Evolutionary conservation across 2,888 invertebrate species (phyloP), one percentile per base, ranked within the genome.

Genomic region (Pyrochroa serraticornis): DNA sequence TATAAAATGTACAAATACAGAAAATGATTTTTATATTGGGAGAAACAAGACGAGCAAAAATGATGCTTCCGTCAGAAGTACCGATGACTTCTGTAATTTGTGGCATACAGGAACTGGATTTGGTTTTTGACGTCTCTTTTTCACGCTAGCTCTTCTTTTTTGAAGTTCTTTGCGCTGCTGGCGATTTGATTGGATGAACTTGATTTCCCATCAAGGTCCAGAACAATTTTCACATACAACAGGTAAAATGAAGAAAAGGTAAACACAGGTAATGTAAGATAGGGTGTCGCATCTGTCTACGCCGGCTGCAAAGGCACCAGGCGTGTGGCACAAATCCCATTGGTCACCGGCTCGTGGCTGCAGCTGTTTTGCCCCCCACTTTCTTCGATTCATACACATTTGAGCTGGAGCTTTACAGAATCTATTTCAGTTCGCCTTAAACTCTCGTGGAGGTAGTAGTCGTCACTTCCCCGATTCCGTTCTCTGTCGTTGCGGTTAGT

Each of bases 291-390:
- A 76, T 73, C 76, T 75, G 75, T 74, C 66, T 54, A 59, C 43
- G 56, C 58, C 51, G 58, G 82, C 80, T 81, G 78, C 64, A 81
- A 69, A 82, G 82, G 71, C 84, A 84, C 74, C 84, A 84, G 70
- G 82, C 80, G 66, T 82, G 83, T 79, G 84, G 80, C 66, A 80
- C 79, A 75, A 76, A 78, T 78, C 82, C 77, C 70, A 85, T 83
- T 81, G 84, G 85, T 78, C 82, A 78, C 72, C 80, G 85, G 78
- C 82, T 83, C 78, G 83, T 79, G 79, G 72, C 79, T 63, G 75
- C 79, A 79, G 76, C 77, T 79, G 79, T 70, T 71, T 59, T 63
- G 49, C 62, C 62, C 71, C 68, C 73, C 66, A 67, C 68, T 58
- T 41, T 57, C 57, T 57, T 56, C 43, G 43, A 62, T 64, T 60